These are phyloP conservation scores for Formica exsecta DNA, from an alignment of 1,140 invertebrate genomes.

Conservation along the genomic window DNA sequence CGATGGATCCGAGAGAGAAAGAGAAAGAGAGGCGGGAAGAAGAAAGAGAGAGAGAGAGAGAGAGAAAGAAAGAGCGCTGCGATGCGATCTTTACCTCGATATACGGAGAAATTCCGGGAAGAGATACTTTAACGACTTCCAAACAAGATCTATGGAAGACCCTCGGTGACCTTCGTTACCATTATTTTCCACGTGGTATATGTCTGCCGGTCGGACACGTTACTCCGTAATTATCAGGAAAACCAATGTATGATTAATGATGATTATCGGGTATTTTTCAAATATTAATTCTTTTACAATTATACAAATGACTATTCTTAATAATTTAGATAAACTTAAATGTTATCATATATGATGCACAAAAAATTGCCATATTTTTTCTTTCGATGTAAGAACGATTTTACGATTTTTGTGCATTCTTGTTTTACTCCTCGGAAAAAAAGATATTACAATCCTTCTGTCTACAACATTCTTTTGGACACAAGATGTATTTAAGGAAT, in stretches of 20 bases:
- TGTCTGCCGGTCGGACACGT: conserved; percentile 59
- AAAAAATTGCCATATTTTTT: not conserved
- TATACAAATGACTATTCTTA: not conserved
- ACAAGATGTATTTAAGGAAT: not conserved
- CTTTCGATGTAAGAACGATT: not conserved
- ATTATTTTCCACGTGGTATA: conserved; percentile 76
- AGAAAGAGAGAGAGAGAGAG: conserved; percentile 30
- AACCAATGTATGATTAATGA: not conserved
- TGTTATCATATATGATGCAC: not conserved
- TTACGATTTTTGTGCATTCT: not conserved
- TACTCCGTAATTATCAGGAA: conserved; percentile 37
- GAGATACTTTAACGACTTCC: conserved; percentile 85
- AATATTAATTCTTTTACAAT: not conserved
- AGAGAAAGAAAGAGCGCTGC: conserved; percentile 64
- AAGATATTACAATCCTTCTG: not conserved
- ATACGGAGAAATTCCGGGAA: conserved; percentile 85
- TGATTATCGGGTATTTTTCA: not conserved
- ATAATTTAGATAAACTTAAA: conserved; percentile 19
- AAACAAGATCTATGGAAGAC: conserved; percentile 86
- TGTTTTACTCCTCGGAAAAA: not conserved
- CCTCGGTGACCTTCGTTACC: conserved; percentile 82
- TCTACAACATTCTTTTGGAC: not conserved
- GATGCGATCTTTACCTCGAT: conserved; percentile 85
- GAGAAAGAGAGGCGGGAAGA: conserved; percentile 14
- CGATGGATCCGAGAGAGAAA: conserved; percentile 80